Percentiles rank a stretch among this genome's conserved stretches.
Conservation (phyloP, 2,888 invertebrate genomes). For the Agonopterix subpropinquella region DNA sequence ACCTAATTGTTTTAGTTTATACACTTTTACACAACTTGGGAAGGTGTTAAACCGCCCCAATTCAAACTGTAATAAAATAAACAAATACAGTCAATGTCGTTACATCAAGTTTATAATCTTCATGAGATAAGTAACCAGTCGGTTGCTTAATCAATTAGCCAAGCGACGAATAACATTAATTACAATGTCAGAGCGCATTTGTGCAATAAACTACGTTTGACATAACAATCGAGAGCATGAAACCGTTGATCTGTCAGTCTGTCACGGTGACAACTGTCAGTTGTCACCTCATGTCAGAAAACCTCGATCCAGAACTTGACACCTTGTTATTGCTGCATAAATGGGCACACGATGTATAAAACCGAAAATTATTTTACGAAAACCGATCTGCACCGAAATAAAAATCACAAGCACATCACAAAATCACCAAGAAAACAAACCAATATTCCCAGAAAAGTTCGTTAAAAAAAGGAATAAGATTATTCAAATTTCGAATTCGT, state of each 20-base stretch:
- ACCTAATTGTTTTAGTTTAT: no score
- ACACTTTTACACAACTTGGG: no score
- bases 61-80: conserved; percentile 1
- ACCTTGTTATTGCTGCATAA: no score
- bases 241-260: conserved; percentile 10
- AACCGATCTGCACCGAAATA: conserved; percentile 20
- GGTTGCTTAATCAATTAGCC: conserved; percentile 27
- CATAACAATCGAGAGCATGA: conserved; percentile 24
- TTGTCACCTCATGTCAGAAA: background rate
- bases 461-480: conserved; percentile 1
- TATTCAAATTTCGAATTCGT: conserved; percentile 21
- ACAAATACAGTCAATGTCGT: background rate
- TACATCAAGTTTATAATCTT: conserved; percentile 12
- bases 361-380: background rate
- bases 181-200: conserved; percentile 31
- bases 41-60: background rate
- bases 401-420: conserved; percentile 8
- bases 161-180: conserved; percentile 25
- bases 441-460: background rate
- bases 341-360: background rate
- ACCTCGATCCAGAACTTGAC: conserved; percentile 10
- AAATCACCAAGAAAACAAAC: conserved; percentile 1
- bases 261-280: conserved; percentile 15
- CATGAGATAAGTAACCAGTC: conserved; percentile 12
- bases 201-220: conserved; percentile 25